Conservation (phyloP, 2,113 vertebrate species). For the Lethenteron camtschaticum region DNA sequence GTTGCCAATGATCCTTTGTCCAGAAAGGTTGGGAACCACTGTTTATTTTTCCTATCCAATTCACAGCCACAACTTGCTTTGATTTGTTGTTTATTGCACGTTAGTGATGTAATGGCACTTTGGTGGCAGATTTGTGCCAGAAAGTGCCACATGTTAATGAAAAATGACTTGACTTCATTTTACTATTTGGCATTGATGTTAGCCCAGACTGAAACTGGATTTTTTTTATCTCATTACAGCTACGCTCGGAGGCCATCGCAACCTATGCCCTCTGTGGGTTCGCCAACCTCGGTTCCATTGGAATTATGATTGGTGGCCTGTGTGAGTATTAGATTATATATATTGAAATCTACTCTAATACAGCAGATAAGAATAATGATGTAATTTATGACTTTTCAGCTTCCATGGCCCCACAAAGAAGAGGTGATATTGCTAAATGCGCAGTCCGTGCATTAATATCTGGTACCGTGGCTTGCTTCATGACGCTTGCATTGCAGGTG, state of each 20-base stretch:
- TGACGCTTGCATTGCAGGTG: constrained; percentile 63
- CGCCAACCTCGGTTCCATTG: constrained; percentile 48
- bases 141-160: too few species aligned
- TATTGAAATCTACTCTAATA: background rate
- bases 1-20: too few species aligned
- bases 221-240: constrained; percentile 22
- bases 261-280: constrained; percentile 67
- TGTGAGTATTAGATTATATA: constrained; percentile 25
- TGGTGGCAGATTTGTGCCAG: too few species aligned
- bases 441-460: constrained; percentile 42
- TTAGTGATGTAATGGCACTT: too few species aligned
- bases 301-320: constrained; percentile 34
- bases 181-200: too few species aligned
- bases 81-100: too few species aligned
- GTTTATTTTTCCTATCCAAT: too few species aligned
- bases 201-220: constrained; percentile 7
- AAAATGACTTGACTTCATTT: too few species aligned
- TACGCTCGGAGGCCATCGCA: constrained; percentile 52
- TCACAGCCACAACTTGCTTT: too few species aligned
- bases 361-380: background rate
- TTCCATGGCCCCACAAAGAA: constrained; percentile 35
- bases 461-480: constrained; percentile 37
- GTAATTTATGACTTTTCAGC: constrained; percentile 18
- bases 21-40: too few species aligned
- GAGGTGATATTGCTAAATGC: constrained; percentile 28